Evolutionary conservation across 1,140 invertebrate species (phyloP).

Genomic region (Diorhabda carinulata): DNA sequence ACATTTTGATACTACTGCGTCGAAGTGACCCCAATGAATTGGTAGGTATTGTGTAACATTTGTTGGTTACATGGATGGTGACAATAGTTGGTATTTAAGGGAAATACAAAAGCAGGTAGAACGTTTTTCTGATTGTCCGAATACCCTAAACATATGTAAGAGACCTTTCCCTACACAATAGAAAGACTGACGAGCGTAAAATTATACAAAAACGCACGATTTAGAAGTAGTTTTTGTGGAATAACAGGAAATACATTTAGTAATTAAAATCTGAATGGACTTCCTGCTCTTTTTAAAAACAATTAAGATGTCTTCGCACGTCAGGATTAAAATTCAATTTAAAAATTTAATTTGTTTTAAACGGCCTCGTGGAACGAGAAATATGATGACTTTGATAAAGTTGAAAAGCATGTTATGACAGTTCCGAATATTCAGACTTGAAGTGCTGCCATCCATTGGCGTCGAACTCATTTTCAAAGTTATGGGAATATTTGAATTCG

Average conservation of each 20-base stretch:
- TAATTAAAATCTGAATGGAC: conserved; percentile 1
- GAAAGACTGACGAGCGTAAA: neutral
- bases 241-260: conserved; percentile 1
- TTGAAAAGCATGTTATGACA: neutral
- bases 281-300: neutral
- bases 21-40: no score
- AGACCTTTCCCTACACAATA: neutral
- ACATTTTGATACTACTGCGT: no score
- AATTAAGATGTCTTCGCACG: conserved; percentile 2
- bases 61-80: neutral
- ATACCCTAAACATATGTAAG: neutral
- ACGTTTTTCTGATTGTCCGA: neutral
- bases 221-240: neutral
- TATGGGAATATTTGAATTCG: neutral
- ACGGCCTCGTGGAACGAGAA: neutral
- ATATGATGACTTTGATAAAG: conserved; percentile 2
- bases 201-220: conserved; percentile 2
- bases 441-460: no score
- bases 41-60: conserved; percentile 1
- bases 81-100: neutral
- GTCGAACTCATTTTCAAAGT: neutral
- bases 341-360: conserved; percentile 1
- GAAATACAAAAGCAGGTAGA: neutral
- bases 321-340: neutral
- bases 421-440: neutral